Percentiles rank a stretch among this genome's conserved stretches.
Conservation (phyloP, 35 echinoderm and acorn worm species). For the Heliocidaris tuberculata region DNA sequence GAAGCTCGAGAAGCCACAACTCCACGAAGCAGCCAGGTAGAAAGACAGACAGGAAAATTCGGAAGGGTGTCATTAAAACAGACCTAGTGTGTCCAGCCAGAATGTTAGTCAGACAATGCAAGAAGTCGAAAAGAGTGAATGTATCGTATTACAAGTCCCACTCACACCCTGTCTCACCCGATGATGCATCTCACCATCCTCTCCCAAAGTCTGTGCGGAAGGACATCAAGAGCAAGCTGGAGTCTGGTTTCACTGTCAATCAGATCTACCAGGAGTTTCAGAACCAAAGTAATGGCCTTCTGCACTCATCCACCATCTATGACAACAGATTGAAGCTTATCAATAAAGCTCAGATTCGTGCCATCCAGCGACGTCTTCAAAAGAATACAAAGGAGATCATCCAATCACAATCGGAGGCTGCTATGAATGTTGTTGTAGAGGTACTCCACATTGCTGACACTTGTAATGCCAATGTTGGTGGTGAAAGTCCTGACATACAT, state of each 20-base stretch:
- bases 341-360: constrained; percentile 33
- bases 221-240: constrained; percentile 30
- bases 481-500: neutral
- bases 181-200: constrained; percentile 37
- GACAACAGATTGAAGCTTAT: neutral
- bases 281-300: neutral
- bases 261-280: constrained; percentile 25
- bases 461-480: neutral
- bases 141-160: constrained; percentile 52
- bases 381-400: neutral
- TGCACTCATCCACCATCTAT: neutral
- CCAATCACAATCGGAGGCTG: neutral
- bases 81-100: constrained; percentile 49
- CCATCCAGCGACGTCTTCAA: neutral
- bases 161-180: constrained; percentile 30
- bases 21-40: neutral
- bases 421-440: neutral
- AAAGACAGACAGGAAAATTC: constrained; percentile 17
- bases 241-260: constrained; percentile 12
- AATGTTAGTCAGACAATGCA: constrained; percentile 39
- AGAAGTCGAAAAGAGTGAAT: constrained; percentile 5
- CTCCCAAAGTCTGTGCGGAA: constrained; percentile 19
- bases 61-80: constrained; percentile 40
- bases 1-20: neutral
- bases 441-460: neutral